Percentiles rank a stretch among this genome's conserved stretches.
Conservation (phyloP, 2,113 vertebrate species). For the Psettodes erumei region DNA sequence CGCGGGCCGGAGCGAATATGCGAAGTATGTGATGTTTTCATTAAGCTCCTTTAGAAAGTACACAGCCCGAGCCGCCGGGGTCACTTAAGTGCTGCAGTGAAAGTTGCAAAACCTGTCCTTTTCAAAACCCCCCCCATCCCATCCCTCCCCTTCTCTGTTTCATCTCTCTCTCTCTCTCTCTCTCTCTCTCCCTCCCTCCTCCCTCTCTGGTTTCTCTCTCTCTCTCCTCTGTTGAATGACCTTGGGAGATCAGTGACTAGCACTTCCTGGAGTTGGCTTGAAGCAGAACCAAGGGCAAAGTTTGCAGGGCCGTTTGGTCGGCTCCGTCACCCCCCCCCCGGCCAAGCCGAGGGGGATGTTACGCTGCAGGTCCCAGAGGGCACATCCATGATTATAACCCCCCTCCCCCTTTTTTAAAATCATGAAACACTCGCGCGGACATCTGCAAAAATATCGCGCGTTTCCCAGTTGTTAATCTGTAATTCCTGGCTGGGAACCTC, state of each 20-base stretch:
- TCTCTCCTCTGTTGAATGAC: constrained; percentile 86
- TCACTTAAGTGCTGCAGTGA: constrained; percentile 74
- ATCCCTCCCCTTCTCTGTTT: constrained; percentile 53
- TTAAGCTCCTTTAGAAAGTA: constrained; percentile 59
- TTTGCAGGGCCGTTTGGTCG: constrained; percentile 77
- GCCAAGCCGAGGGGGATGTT: constrained; percentile 38
- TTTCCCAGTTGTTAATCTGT: constrained; percentile 76
- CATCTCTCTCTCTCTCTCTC: constrained; percentile 44
- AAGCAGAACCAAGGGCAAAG: constrained; percentile 90
- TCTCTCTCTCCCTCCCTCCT: constrained; percentile 41
- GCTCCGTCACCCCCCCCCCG: constrained; percentile 25
- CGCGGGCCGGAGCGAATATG: constrained; percentile 21
- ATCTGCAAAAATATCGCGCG: constrained; percentile 29
- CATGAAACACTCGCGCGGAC: constrained; percentile 33
- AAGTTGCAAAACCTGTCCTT: constrained; percentile 79
- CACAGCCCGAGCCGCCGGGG: constrained; percentile 52
- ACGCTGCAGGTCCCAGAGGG: constrained; percentile 28
- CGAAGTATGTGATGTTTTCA: constrained; percentile 54
- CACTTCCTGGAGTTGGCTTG: constrained; percentile 83
- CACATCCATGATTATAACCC: constrained; percentile 11
- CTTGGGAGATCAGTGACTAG: constrained; percentile 90
- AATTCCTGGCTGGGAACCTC: constrained; percentile 70
- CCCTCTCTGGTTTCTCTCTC: constrained; percentile 74
- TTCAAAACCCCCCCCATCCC: constrained; percentile 38
- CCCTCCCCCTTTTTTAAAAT: constrained; percentile 9